Base-by-base conservation (phyloP, 1,140 invertebrate genomes). In the Maniola jurtina region DNA sequence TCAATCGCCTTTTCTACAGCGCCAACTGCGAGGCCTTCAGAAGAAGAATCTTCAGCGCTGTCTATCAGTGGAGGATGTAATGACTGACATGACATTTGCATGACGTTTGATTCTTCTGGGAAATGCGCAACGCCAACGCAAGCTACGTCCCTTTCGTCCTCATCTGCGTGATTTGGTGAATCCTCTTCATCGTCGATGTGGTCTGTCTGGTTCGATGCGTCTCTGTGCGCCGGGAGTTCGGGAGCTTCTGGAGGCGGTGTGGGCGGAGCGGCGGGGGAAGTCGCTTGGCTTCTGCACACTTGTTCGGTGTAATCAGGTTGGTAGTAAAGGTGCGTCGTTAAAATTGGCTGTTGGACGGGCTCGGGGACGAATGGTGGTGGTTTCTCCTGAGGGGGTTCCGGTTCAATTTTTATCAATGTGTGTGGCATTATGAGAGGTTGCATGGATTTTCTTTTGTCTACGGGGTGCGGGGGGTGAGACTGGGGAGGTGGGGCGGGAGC, bases 141-240 rank as follows among this genome's bases (percentile, higher is more conserved):
- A 5, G 88, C 88, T 2, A 91, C 77, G 58, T 92, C 86, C 54
- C 84, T 92, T 84, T 89, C 91, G 84, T 89, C 92, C 84, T 90
- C 93, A 81, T 89, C 86, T 3, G 83, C 81, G 10, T 88, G 80
- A 72, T 92, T 83, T 54, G 84, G 83, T 0, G 84, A 82, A 33
- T 89, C 84, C 52, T 91, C 90, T 14, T 93, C 92, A 50, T 93
- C 92, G 68, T 93, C 92, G 34, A 92, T 91, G 56, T 91, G 93
- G 68, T 96, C 95, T 0, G 95, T 96, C 87, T 96, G 95, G 79
- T 96, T 96, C 14, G 95, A 95, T 0, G 95, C 95, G 73, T 96
- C 95, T 84, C 94, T 95, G 54, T 96, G 95, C 14, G 92, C 92
- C 8, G 92, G 92, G 8, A 79, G 66, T 59, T 90, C 84, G n/a